Evolutionary conservation across 2,113 vertebrate genomes (phyloP).

Genomic region (Dicrurus megarhynchus): DNA sequence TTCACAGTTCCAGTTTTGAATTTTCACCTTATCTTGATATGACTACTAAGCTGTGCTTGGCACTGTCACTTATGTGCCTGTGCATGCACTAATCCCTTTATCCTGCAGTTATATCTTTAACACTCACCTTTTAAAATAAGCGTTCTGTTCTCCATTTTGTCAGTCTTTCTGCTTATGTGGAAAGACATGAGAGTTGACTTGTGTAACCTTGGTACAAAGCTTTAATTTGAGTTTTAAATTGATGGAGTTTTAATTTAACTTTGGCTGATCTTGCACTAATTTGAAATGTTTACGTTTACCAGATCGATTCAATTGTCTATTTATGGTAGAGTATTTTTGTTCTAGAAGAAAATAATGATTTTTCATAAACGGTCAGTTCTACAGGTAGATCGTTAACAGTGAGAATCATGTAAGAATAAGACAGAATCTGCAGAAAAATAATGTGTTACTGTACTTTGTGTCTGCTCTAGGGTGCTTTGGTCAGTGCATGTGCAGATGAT

Average conservation of each 20-base stretch:
- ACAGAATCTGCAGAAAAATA: neutral
- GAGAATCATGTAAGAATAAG: neutral
- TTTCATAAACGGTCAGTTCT: neutral
- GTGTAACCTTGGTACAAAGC: neutral
- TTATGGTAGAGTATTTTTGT: neutral
- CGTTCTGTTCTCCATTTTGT: neutral
- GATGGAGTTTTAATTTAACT: neutral
- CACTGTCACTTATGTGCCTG: neutral
- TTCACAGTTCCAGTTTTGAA: neutral
- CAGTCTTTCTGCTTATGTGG: neutral
- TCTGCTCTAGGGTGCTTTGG: slow-evolving; percentile 87
- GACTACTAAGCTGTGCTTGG: neutral
- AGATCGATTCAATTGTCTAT: neutral
- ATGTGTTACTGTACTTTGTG: neutral
- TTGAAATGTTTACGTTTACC: neutral
- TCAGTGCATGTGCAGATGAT: slow-evolving; percentile 93
- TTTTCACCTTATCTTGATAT: neutral
- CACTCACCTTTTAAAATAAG: neutral
- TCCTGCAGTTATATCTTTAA: neutral
- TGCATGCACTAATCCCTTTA: neutral
- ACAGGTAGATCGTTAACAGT: neutral
- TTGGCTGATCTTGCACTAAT: neutral
- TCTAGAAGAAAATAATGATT: neutral
- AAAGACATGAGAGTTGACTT: neutral
- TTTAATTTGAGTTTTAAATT: neutral